phyloP scores from a whole-genome alignment of 2,888 invertebrate species.

The Osmoderma eremita region DNA sequence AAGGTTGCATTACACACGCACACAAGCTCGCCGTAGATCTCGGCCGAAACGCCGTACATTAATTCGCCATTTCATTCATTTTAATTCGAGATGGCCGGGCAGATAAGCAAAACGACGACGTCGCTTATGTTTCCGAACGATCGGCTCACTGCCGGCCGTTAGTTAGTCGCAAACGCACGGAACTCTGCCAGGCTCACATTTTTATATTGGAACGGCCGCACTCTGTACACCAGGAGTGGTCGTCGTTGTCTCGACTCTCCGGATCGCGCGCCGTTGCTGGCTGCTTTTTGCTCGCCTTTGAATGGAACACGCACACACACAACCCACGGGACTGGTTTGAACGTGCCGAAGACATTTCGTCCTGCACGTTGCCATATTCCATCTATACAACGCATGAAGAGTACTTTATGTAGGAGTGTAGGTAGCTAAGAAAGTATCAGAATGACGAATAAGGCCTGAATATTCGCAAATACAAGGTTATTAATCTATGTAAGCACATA shows the following conservation, averaged over 20 bases:
- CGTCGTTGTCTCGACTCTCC: background rate
- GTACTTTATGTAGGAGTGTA: too few species aligned
- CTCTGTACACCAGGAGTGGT: background rate
- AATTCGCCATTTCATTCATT: constrained; percentile 37
- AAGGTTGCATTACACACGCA: constrained; percentile 24
- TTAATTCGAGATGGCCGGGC: constrained; percentile 33
- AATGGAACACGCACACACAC: constrained; percentile 32
- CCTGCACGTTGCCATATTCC: constrained; percentile 19
- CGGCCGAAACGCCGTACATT: constrained; percentile 11
- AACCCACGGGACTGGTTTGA: constrained; percentile 36
- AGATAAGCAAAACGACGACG: constrained; percentile 35
- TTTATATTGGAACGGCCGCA: constrained; percentile 21
- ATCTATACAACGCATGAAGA: background rate
- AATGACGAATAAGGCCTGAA: too few species aligned
- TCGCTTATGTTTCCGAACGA: constrained; percentile 25
- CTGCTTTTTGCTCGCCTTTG: constrained; percentile 35
- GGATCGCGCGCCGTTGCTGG: background rate
- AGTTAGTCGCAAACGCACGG: background rate
- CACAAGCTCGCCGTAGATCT: too few species aligned
- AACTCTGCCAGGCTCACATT: constrained; percentile 13
- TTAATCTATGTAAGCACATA: too few species aligned
- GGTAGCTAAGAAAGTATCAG: too few species aligned
- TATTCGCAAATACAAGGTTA: too few species aligned
- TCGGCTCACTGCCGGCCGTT: background rate
- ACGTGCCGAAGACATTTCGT: constrained; percentile 31